phyloP scores from a whole-genome alignment of 2,113 vertebrate species.

The Nothocercus julius region DNA sequence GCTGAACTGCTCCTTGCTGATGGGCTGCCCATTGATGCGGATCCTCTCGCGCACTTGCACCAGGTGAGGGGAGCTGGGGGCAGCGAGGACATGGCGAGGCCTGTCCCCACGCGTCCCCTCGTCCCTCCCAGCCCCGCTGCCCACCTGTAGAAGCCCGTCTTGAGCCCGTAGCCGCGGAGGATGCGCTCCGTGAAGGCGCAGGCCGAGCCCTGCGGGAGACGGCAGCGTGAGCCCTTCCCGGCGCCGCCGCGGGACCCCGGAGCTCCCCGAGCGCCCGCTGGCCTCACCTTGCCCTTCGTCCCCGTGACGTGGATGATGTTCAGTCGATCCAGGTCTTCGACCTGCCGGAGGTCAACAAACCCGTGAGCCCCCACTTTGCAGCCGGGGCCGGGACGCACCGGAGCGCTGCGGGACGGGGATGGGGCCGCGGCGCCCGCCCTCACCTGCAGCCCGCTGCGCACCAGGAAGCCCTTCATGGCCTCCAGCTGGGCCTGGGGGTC shows the following conservation, averaged over 20 bases:
- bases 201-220: conserved; percentile 82
- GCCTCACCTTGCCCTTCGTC: conserved; percentile 94
- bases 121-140: neutral
- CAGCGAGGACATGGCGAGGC: neutral
- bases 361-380: neutral
- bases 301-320: conserved; percentile 96
- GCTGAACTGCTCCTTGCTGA: conserved; percentile 90
- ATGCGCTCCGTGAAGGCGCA: conserved; percentile 93
- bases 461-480: conserved; percentile 86
- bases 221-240: fast-evolving
- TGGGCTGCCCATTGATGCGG: conserved; percentile 90
- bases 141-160: conserved; percentile 96
- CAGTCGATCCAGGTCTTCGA: conserved; percentile 88
- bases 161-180: conserved; percentile 88
- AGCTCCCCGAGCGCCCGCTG: neutral
- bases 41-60: conserved; percentile 96
- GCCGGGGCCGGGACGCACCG: fast-evolving
- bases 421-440: neutral
- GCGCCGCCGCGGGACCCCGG: neutral
- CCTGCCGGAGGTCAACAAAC: conserved; percentile 76
- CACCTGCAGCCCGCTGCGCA: conserved; percentile 86
- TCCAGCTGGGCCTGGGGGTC: conserved; percentile 85
- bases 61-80: conserved; percentile 91
- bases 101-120: fast-evolving
- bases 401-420: fast-evolving